Evolutionary conservation across 2,797 vertebrate species (phyloP), one percentile per base, ranked within the genome.

Genomic region (Chrysolophus pictus): DNA sequence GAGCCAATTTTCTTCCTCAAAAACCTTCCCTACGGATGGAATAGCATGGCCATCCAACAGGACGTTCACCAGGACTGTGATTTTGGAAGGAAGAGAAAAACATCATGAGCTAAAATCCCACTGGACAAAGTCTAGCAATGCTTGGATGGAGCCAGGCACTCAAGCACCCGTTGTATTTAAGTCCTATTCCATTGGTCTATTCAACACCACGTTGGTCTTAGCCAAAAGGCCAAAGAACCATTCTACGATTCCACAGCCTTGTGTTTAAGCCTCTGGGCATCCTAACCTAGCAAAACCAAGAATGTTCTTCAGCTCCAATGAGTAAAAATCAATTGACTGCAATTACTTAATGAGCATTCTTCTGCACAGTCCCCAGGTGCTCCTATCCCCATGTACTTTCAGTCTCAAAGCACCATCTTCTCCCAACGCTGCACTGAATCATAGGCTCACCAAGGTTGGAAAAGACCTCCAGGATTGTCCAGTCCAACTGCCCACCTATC

Each of bases 21-120:
- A 84, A 65, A 29, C 65, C 55, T 67, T 62, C 69, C 0, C 0
- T 6, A 37, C 13, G 0, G 0, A 68, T n/a, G 2, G 11, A 65
- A 62, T 8, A 8, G 24, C 9, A 9, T 2, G 16, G n/a, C 29
- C 64, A 41, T 29, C 59, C 53, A 76, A 56, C 33, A 28, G 35
- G 51, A 44, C n/a, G 2, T 22, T 14, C 31, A 41, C 35, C 1
- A 1, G 75, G 64, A 14, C 7, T 2, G 3, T 12, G 69, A 39
- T 62, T 80, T 67, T 56, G 39, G 15, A 46, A 62, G 79, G 74
- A 51, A 46, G 4, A 51, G n/a, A 39, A 80, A 75, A 87, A 18
- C 49, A 24, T 41, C 6, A 71, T 53, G 29, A 53, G 62, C 13
- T 59, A 31, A 85, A 91, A 60, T 49, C 17, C 72, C 73, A 49